phyloP scores from a whole-genome alignment of 2,113 vertebrate species.

The Terrapene triunguis region DNA sequence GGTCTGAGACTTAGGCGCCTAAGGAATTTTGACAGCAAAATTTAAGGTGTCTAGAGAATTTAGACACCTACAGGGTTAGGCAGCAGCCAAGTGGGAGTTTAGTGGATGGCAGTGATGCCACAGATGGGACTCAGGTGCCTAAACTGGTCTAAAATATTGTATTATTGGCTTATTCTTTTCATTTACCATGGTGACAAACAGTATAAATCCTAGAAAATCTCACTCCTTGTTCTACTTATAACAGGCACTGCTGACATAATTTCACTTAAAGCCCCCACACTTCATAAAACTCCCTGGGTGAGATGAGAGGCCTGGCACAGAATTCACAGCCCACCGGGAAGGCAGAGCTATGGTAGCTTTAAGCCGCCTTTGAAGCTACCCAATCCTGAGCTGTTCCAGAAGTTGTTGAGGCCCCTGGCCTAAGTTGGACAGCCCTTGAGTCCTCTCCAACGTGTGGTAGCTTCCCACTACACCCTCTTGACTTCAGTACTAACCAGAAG shows the following conservation, averaged over 20 bases:
- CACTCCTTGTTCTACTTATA: not conserved
- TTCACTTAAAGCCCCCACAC: not conserved
- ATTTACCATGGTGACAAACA: not conserved
- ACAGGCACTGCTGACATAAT: not conserved
- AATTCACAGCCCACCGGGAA: not conserved
- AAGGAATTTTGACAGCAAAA: too few relatives aligned
- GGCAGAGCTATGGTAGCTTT: not conserved
- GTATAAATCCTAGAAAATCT: not conserved
- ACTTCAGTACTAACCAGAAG: not conserved
- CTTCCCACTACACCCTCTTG: not conserved
- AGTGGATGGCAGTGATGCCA: too few relatives aligned
- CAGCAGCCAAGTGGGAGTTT: too few relatives aligned
- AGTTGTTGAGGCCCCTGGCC: not conserved
- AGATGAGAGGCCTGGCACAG: not conserved
- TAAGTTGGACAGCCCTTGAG: not conserved
- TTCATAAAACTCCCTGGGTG: not conserved
- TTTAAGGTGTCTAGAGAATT: too few relatives aligned
- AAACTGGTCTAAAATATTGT: too few relatives aligned
- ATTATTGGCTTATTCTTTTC: not conserved
- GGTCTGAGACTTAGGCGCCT: too few relatives aligned
- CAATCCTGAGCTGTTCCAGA: not conserved
- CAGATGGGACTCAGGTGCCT: too few relatives aligned
- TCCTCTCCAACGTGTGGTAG: not conserved
- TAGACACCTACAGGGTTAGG: too few relatives aligned
- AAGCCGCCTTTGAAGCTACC: not conserved